A percentile compares a stretch with the other conserved stretches of the same genome.
Evolutionary conservation across 2,888 invertebrate species (phyloP).

Genomic region (Mantis religiosa): DNA sequence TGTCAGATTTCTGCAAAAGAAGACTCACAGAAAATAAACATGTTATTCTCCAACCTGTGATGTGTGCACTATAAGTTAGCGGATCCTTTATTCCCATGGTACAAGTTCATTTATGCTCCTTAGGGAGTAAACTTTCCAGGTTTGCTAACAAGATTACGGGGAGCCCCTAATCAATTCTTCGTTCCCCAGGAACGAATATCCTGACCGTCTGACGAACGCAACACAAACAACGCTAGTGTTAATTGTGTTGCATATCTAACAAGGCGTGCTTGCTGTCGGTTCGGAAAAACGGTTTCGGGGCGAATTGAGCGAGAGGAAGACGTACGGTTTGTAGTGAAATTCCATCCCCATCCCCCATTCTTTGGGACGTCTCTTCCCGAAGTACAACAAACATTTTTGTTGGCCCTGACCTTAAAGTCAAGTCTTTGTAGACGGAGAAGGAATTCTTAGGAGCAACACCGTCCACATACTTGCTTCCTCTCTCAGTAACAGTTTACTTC

Average conservation of each 20-base stretch:
- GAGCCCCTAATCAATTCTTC: background rate
- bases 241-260: slow-evolving; percentile 26
- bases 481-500: no score
- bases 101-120: background rate
- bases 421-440: background rate
- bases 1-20: no score
- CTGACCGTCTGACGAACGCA: background rate
- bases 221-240: slow-evolving; percentile 14
- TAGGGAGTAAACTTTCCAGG: background rate
- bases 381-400: background rate
- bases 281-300: background rate
- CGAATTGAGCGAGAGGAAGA: background rate
- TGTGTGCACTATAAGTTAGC: background rate
- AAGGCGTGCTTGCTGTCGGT: background rate
- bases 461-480: no score
- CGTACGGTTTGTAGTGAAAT: background rate
- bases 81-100: background rate
- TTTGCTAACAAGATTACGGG: background rate
- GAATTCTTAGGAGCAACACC: background rate
- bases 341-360: background rate
- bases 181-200: background rate
- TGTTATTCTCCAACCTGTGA: background rate
- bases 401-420: background rate
- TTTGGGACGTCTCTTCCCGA: background rate
- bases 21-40: no score